Conservation (phyloP, 2,797 vertebrate species). For the Enteromius anoplus region DNA sequence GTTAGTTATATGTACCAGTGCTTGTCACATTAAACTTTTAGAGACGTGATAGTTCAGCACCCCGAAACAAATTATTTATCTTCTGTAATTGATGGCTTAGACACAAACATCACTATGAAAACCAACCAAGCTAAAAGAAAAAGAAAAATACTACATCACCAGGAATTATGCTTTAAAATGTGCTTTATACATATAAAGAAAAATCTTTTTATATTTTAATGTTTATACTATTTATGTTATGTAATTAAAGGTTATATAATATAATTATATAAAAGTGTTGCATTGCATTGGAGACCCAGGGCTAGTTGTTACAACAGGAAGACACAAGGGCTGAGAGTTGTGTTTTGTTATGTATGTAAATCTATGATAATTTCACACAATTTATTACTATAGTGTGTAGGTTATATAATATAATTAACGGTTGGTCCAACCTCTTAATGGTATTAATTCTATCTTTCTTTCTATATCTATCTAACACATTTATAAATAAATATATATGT, state of each 20-base stretch:
- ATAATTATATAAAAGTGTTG: neutral
- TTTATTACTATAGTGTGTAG: neutral
- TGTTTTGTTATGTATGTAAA: neutral
- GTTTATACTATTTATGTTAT: neutral
- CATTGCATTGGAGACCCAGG: neutral
- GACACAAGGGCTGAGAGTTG: neutral
- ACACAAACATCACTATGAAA: slow-evolving; percentile 39
- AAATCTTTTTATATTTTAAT: neutral
- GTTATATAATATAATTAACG: neutral
- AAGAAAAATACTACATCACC: neutral
- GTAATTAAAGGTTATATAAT: neutral
- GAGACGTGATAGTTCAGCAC: slow-evolving; percentile 46
- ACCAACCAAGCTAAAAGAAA: neutral
- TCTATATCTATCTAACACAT: neutral
- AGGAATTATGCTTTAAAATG: neutral
- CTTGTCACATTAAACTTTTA: slow-evolving; percentile 64
- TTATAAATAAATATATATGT: neutral
- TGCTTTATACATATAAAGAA: neutral
- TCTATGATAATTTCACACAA: neutral
- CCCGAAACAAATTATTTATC: slow-evolving; percentile 54
- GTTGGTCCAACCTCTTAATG: neutral
- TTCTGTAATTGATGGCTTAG: slow-evolving; percentile 54
- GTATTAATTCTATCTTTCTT: neutral
- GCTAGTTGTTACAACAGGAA: neutral
- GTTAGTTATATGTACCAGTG: slow-evolving; percentile 59